Evolutionary conservation across 1,140 invertebrate species (phyloP).

Genomic region (Macrosteles quadrilineatus): DNA sequence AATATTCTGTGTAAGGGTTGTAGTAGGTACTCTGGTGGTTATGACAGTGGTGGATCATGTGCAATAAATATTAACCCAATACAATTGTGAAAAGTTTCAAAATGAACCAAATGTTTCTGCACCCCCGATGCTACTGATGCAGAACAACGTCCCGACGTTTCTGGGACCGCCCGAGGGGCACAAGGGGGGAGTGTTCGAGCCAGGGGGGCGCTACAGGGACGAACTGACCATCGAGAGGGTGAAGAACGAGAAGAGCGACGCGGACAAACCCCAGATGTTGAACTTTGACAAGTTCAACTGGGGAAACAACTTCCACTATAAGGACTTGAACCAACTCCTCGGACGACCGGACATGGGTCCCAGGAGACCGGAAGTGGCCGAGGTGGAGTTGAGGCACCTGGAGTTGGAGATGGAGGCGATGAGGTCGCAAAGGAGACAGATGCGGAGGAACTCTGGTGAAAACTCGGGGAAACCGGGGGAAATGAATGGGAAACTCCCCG

Average conservation of each 20-base stretch:
- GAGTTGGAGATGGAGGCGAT: slow-evolving; percentile 12
- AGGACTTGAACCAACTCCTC: slow-evolving; percentile 14
- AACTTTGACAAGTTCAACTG: slow-evolving; percentile 8
- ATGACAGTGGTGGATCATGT: too few relatives aligned
- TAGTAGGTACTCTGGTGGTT: too few relatives aligned
- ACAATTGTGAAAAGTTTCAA: too few relatives aligned
- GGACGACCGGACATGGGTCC: neutral
- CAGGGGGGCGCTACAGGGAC: slow-evolving; percentile 10
- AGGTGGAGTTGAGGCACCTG: neutral
- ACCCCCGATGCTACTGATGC: slow-evolving; percentile 13
- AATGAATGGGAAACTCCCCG: slow-evolving; percentile 15
- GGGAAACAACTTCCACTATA: slow-evolving; percentile 11
- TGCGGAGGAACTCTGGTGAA: neutral
- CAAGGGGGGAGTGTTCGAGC: neutral
- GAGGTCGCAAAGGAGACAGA: neutral
- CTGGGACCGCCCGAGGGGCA: neutral
- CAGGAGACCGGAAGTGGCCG: neutral
- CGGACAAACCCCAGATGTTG: neutral
- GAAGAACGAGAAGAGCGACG: neutral
- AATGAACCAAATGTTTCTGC: neutral
- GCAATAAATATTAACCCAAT: too few relatives aligned
- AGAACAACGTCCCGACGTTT: slow-evolving; percentile 15
- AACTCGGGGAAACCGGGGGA: neutral
- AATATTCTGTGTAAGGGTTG: too few relatives aligned
- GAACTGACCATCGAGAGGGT: slow-evolving; percentile 16